Conservation (phyloP, 2,797 vertebrate species). For the Alectoris magna region DNA sequence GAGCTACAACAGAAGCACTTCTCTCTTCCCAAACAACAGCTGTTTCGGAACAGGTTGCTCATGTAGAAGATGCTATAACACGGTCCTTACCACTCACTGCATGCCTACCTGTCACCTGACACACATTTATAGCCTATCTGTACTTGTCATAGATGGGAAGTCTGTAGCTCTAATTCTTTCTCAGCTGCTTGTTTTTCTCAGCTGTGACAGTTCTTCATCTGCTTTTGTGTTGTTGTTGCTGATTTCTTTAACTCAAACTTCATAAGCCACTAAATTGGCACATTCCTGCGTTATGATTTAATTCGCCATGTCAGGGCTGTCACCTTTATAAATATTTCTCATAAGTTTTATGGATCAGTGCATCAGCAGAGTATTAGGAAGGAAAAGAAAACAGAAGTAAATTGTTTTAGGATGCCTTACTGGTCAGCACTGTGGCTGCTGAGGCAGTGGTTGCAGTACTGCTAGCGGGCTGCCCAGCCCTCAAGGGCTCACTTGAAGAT, state of each 20-base stretch:
- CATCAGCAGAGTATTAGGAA: not conserved
- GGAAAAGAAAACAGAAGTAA: not conserved
- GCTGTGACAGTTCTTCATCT: conserved; percentile 47
- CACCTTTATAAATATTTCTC: conserved; percentile 65
- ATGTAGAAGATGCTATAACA: not conserved
- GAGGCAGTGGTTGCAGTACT: not conserved
- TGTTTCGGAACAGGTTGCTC: not conserved
- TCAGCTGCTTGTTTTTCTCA: conserved; percentile 16
- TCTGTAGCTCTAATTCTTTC: not conserved
- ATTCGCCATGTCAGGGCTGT: conserved; percentile 42
- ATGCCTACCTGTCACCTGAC: not conserved
- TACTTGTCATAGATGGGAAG: not conserved
- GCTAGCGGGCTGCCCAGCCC: not conserved
- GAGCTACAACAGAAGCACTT: not conserved
- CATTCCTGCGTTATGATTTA: conserved; percentile 31
- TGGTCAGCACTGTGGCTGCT: not conserved
- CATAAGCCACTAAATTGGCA: conserved; percentile 42
- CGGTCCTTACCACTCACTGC: not conserved
- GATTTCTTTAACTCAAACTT: not conserved
- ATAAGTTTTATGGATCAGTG: conserved; percentile 42
- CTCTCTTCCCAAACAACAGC: not conserved
- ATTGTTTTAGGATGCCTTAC: not conserved
- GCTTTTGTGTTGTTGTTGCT: not conserved
- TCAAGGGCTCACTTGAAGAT: accelerated
- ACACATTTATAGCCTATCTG: not conserved